Base-by-base conservation (phyloP, 1,140 invertebrate genomes). In the Luehdorfia chinensis region DNA sequence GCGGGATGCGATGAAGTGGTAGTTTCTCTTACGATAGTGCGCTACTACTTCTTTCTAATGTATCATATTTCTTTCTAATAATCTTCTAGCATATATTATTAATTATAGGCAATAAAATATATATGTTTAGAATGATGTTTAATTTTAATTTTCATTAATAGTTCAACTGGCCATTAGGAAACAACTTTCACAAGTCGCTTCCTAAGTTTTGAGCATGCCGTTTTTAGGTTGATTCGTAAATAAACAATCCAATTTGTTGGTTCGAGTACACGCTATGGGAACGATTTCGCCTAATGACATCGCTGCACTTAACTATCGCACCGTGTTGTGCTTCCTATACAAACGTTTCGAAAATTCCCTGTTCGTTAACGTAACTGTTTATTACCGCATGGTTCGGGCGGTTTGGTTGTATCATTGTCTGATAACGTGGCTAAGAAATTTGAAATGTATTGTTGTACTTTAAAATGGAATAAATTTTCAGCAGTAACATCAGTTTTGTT, bases 271-370 rank as follows among this genome's bases (percentile, higher is more conserved):
- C 39, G 43, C 43, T 52, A 55, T 59, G 45, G 41, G 33, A 55
- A 51, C 59, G 59, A 70, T 67, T 71, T 65, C 18, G 37, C 23
- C 51, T 74, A 74, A 74, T 74, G 62, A 68, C 67, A 63, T 50
- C 50, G 19, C 56, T 49, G 44, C 15, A 43, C 15, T 15, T 47
- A 52, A 53, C 54, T 44, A 58, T 61, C 50, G 51, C 36, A 45
- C 47, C 34, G 55, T 46, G 21, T 49, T 39, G 39, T 59, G 44
- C 53, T 66, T 62, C 59, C 59, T 57, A 27, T 21, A 30, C 27
- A 16, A 16, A 8, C 32, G 28, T 43, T 43, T 25, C 39, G 39
- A 43, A 43, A 43, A 43, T 30, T 43, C 39, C 45, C 41, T 14
- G 25, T 49, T 27, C 28, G 14, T 45, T 41, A 31, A 34, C 28